These are phyloP conservation scores for Glomeris maerens DNA, from an alignment of 1,140 invertebrate genomes.

Conservation along the genomic window DNA sequence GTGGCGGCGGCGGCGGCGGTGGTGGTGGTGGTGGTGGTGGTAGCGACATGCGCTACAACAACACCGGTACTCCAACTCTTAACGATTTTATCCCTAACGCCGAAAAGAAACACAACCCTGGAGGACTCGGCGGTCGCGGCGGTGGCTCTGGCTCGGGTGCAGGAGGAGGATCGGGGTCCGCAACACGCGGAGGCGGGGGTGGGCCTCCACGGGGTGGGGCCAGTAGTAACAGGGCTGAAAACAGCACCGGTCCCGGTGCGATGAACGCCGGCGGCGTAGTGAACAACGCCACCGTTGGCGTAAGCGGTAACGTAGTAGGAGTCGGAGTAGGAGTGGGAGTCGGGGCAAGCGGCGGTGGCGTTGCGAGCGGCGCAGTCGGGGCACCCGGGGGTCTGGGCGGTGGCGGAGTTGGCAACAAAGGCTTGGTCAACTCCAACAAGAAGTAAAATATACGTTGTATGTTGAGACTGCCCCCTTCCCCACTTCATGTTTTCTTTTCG, in stretches of 20 bases:
- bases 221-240: no score
- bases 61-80: constrained; percentile 17
- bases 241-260: constrained; percentile 1
- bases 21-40: constrained; percentile 8
- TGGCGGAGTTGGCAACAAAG: no score
- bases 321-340: constrained; percentile 9
- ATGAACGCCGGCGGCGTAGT: constrained; percentile 1
- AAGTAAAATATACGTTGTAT: no score
- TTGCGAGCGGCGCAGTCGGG: constrained; percentile 14
- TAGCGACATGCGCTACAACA: constrained; percentile 14
- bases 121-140: not conserved
- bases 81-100: constrained; percentile 17
- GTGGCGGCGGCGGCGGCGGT: constrained; percentile 10
- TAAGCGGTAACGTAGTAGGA: no score
- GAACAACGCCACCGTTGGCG: no score
- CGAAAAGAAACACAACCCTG: not conserved
- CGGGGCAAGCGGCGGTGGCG: constrained; percentile 10
- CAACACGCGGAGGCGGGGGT: not conserved
- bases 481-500: no score
- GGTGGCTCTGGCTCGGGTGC: constrained; percentile 1
- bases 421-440: no score
- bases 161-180: not conserved
- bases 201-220: no score
- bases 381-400: no score
- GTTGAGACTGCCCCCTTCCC: no score